Conservation (phyloP, 2,113 vertebrate species). For the Speoplatyrhinus poulsoni region DNA sequence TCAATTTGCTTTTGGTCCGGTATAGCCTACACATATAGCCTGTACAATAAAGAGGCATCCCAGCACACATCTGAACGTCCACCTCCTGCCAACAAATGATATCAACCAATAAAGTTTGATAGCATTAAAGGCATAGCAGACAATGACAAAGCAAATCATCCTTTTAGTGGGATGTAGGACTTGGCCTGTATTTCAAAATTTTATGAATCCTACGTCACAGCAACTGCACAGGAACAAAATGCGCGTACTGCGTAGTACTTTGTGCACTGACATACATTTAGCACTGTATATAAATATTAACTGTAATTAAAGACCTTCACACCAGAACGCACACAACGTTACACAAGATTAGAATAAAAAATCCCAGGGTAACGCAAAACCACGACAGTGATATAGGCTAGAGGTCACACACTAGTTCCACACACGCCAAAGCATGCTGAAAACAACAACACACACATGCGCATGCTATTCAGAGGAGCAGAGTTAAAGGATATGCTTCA, state of each 20-base stretch:
- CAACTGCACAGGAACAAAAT: slow-evolving; percentile 9
- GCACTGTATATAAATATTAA: slow-evolving; percentile 14
- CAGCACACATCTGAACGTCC: background rate
- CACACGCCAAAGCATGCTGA: slow-evolving; percentile 14
- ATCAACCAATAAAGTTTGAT: background rate
- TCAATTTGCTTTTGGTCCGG: no score
- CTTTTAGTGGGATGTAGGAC: slow-evolving; percentile 20
- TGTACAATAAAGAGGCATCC: slow-evolving; percentile 3
- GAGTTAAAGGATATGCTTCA: slow-evolving; percentile 50
- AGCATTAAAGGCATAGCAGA: slow-evolving; percentile 33
- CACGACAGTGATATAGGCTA: background rate
- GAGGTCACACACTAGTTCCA: slow-evolving; percentile 16
- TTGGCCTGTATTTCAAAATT: slow-evolving; percentile 35
- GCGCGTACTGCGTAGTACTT: slow-evolving; percentile 17
- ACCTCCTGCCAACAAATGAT: background rate
- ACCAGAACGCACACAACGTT: background rate
- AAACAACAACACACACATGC: slow-evolving; percentile 8
- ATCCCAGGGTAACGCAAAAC: background rate
- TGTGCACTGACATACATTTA: slow-evolving; percentile 18
- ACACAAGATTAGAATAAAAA: background rate
- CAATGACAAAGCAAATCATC: slow-evolving; percentile 55
- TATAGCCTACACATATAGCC: no score
- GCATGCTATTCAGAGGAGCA: slow-evolving; percentile 38
- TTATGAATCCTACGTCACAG: slow-evolving; percentile 39
- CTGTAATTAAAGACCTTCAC: background rate